Evolutionary conservation across 1,140 invertebrate species (phyloP), one percentile per base, ranked within the genome.

Genomic region (Oreohelix idahoensis): DNA sequence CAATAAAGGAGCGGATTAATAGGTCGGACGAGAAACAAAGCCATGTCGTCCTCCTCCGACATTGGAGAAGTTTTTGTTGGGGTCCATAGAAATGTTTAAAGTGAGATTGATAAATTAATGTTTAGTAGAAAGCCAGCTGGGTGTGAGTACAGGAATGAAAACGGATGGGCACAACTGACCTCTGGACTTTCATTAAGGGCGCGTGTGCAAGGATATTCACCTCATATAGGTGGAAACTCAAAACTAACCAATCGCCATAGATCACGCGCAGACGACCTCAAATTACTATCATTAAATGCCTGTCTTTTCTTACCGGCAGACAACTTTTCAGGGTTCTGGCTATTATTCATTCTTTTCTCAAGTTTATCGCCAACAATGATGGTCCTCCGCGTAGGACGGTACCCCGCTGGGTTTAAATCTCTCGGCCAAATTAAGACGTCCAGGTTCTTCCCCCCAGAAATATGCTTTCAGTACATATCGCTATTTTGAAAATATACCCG

Each of bases 101-200:
- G 51, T 58, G n/a, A 32, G 17, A 66, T 66, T 66, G 63, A 66
- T 66, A 66, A 66, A 66, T 66, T 66, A 66, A 66, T 66, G 63
- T 66, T 66, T 66, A 66, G 63, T 58, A 23, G 63, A 2, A 11
- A 32, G 29, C 63, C 26, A 5, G 29, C 20, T 32, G 17, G 29
- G 29, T 4, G 32, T 66, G n/a, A 66, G 63, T 66, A 32, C n/a
- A 66, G 63, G 63, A 66, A 66, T 66, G n/a, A 32, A 29, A 66
- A 66, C n/a, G n/a, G 29, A 32, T 66, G 63, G n/a, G n/a, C 32
- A 66, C n/a, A 32, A 66, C 29, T 66, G 63, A 66, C 29, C 63
- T 66, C 63, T 66, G 29, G n/a, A 66, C 29, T 32, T 66, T 66
- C 0, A 32, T 66, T 32, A 66, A 17, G 63, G 63, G 32, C 63